A percentile compares a stretch with the other conserved stretches of the same genome.
Evolutionary conservation across 92 coral and sea anemone species (phyloP).

Genomic region (Siderastrea siderea): DNA sequence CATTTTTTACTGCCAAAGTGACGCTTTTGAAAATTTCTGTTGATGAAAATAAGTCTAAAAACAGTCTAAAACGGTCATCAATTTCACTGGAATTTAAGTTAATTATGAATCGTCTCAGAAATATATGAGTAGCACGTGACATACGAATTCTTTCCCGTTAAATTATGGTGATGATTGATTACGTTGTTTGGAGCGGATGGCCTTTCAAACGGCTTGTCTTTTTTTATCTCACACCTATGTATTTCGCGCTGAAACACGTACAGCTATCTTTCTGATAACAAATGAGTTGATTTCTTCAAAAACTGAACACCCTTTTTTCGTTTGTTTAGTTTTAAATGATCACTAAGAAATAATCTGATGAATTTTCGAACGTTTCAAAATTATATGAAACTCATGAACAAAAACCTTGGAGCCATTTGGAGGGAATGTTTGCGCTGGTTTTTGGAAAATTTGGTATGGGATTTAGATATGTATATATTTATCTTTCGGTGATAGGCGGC

Average conservation of each 20-base stretch:
- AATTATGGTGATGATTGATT: neutral
- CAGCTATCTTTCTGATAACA: neutral
- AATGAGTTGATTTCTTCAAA: neutral
- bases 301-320: neutral
- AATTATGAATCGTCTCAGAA: neutral
- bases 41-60: neutral
- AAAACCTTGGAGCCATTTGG: too few relatives aligned
- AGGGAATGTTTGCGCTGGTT: too few relatives aligned
- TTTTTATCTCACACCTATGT: neutral
- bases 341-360: too few relatives aligned
- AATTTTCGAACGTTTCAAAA: too few relatives aligned
- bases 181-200: neutral
- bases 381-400: too few relatives aligned
- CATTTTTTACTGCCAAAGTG: neutral
- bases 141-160: neutral
- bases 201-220: constrained; percentile 1
- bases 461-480: too few relatives aligned
- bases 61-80: neutral
- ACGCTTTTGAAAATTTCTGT: neutral
- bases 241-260: constrained; percentile 11
- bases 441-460: too few relatives aligned
- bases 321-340: neutral
- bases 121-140: neutral
- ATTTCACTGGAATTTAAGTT: neutral
- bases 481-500: too few relatives aligned